Conservation (phyloP, 2,797 vertebrate genomes). For the Pseudomugil tenellus region DNA sequence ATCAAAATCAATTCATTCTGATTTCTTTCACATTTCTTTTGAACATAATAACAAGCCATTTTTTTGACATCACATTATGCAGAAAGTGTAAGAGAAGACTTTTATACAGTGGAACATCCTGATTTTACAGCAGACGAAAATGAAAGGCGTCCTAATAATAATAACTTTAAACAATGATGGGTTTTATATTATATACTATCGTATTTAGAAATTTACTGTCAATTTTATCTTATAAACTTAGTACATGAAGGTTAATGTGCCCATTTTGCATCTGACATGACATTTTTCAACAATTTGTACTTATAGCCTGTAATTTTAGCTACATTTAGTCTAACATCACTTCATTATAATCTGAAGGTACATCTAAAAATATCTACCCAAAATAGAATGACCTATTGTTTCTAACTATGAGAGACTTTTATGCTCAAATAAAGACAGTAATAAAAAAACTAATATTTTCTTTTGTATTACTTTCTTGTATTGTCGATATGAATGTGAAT, state of each 20-base stretch:
- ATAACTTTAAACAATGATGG: background rate
- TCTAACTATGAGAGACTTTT: background rate
- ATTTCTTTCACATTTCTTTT: background rate
- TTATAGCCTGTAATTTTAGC: background rate
- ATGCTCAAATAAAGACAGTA: background rate
- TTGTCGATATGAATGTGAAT: background rate
- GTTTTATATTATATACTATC: background rate
- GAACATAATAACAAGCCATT: background rate
- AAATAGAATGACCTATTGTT: background rate
- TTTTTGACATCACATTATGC: background rate
- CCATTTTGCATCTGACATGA: background rate
- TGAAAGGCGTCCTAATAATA: background rate
- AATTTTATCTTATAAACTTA: background rate
- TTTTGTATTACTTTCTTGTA: background rate
- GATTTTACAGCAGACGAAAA: background rate
- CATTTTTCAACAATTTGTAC: background rate
- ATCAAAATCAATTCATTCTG: slow-evolving; percentile 14
- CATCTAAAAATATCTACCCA: no score
- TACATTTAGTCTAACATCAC: no score
- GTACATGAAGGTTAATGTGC: background rate
- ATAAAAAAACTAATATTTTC: background rate
- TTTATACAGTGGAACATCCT: no score
- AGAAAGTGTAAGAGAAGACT: background rate
- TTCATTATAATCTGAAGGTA: no score
- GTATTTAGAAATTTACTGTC: background rate